Evolutionary conservation across 2,113 vertebrate species (phyloP), one percentile per base, ranked within the genome.

Genomic region (Campylorhamphus procurvoides): DNA sequence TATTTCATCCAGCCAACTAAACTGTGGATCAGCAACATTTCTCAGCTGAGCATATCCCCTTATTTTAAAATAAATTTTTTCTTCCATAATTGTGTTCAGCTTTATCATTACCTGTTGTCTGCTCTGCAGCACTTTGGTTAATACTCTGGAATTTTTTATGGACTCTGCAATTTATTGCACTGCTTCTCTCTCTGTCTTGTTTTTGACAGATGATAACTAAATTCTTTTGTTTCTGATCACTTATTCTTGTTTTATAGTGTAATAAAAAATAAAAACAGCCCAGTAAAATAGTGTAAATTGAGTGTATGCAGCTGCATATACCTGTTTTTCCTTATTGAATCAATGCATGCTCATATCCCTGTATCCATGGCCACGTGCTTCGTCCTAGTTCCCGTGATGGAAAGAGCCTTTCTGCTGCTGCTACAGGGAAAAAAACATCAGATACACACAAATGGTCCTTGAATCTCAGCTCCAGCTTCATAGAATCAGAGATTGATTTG

Each of bases 161-260:
- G 64, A 90, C 90, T 91, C 49, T 4, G 10, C 33, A 33, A 96
- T 93, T 95, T 94, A 95, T 67, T 87, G 87, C 92, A 67, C 17
- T 2, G 67, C 64, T 74, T 94, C 96, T 95, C 94, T 29, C 79
- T 95, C 69, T 74, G 68, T 92, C 95, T 93, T 92, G 68, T 37
- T 55, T 88, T 59, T 94, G 93, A 83, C 90, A 72, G 90, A 81
- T 94, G 93, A 88, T 92, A 94, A 92, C 84, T 33, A 63, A 95
- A 94, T 96, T 90, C 85, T 84, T 95, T 92, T 92, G 96, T 97
- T 96, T 94, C 96, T 93, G 93, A 94, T 96, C 90, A 80, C 90
- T 96, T 93, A 77, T 86, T 93, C 87, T 78, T 91, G 85, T 25
- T 96, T 96, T 97, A 94, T 93, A n/a, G 91, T 19, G 35, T 44